Evolutionary conservation across 2,797 vertebrate genomes (phyloP).

Genomic region (Enteromius afrohamiltoni): DNA sequence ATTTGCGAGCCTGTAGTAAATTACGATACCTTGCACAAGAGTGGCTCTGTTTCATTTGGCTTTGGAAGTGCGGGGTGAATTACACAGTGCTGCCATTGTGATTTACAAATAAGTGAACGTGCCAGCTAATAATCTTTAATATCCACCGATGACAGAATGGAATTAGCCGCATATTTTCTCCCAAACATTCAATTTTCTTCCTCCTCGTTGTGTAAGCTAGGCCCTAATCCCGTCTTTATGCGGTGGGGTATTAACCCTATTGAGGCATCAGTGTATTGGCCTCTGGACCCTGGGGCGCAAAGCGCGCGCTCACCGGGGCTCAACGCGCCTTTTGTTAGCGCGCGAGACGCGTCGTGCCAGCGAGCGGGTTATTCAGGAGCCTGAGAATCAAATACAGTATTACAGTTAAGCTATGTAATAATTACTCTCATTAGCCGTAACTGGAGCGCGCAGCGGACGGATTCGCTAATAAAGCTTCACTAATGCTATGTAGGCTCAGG

Average conservation of each 20-base stretch:
- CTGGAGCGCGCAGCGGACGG: constrained; percentile 80
- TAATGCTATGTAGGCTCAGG: constrained; percentile 77
- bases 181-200: constrained; percentile 82
- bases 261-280: constrained; percentile 67
- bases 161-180: constrained; percentile 91
- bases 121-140: constrained; percentile 91
- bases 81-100: constrained; percentile 92
- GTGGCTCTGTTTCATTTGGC: constrained; percentile 74
- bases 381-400: constrained; percentile 86
- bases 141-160: constrained; percentile 98
- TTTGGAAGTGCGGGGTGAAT: constrained; percentile 81
- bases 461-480: constrained; percentile 78
- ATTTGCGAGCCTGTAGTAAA: constrained; percentile 66
- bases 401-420: constrained; percentile 92
- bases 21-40: constrained; percentile 71
- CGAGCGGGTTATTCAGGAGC: constrained; percentile 75
- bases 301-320: constrained; percentile 68
- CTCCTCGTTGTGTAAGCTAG: constrained; percentile 78
- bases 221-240: constrained; percentile 87
- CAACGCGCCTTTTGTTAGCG: constrained; percentile 79
- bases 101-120: constrained; percentile 78
- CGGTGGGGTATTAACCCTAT: constrained; percentile 74
- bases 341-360: constrained; percentile 73
- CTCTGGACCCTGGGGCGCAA: constrained; percentile 64
- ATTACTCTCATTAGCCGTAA: constrained; percentile 93